Base-by-base conservation (phyloP, 2,113 vertebrate species). In the Tupaia tana region DNA sequence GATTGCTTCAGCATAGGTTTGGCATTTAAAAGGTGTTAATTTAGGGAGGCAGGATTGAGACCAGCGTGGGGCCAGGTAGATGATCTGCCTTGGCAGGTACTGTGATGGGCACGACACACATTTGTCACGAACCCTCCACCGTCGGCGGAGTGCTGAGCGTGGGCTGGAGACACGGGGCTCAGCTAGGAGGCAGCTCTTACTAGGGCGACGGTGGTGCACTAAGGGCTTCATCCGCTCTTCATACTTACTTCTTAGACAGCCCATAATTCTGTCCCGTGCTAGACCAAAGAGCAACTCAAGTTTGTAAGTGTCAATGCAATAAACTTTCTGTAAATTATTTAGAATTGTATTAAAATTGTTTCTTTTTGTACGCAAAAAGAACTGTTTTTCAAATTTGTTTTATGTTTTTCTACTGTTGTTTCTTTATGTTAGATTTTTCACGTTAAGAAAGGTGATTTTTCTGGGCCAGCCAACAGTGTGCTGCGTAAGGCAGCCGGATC, bases 331-430 rank as follows among this genome's bases (percentile, higher is more conserved):
- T n/a, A 2, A 61, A 31, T 43, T 77, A 31, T 70, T 91, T 79
- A 94, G 34, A 84, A 86, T 83, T 73, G 8, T 18, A 67, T 92
- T 61, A 34, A 85, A 59, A 84, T 90, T 7, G 56, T 56, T 88
- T 87, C 15, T 86, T 29, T 92, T 64, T 93, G 11, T 71, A 71
- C 52, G 69, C 12, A 71, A 78, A 92, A 86, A 64, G 6, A 54
- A 78, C 8, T 66, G 43, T 11, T 81, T 67, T 81, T 56, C 43
- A 87, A 18, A 75, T 75, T 84, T 94, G 29, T 80, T 91, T 92
- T 81, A 29, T 95, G 54, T 58, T 86, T 95, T 83, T 94, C 3
- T 89, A 10, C 59, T 87, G 15, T 15, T 89, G 9, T 43, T 69
- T 91, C 61, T 80, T 67, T 84, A 64, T 56, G 70, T 86, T 34